Conservation (phyloP, 1,140 invertebrate genomes). For the Arctopsyche grandis region DNA sequence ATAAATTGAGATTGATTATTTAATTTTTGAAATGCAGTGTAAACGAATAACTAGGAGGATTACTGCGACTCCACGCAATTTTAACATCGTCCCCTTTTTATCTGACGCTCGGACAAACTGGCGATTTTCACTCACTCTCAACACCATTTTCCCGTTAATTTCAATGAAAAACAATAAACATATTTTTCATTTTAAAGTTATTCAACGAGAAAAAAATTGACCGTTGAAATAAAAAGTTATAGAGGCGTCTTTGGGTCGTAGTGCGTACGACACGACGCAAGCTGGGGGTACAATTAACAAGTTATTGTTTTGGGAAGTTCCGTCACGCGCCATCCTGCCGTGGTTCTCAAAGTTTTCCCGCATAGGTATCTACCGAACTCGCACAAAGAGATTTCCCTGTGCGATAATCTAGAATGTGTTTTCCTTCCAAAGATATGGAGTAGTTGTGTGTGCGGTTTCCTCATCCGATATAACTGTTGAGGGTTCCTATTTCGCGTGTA, state of each 20-base stretch:
- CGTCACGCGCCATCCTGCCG: not conserved
- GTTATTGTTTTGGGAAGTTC: not conserved
- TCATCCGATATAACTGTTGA: not conserved
- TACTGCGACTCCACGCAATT: no score
- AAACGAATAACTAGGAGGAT: no score
- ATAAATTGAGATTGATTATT: no score
- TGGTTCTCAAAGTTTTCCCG: not conserved
- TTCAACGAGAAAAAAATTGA: not conserved
- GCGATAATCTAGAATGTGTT: constrained; percentile 30
- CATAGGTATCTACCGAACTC: no score
- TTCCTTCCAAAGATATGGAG: not conserved
- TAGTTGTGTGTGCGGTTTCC: not conserved
- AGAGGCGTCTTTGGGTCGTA: not conserved
- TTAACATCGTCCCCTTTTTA: not conserved
- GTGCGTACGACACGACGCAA: not conserved
- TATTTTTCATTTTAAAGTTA: not conserved
- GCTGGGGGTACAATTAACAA: not conserved
- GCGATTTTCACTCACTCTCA: not conserved
- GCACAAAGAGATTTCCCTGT: constrained; percentile 13
- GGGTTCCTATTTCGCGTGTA: not conserved
- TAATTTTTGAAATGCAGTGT: no score
- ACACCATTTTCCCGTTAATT: not conserved
- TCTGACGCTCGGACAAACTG: not conserved
- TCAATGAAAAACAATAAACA: not conserved
- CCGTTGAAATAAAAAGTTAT: not conserved